Evolutionary conservation across 2,113 vertebrate species (phyloP), one percentile per base, ranked within the genome.

Genomic region (Pseudolaguvia tuberculata): DNA sequence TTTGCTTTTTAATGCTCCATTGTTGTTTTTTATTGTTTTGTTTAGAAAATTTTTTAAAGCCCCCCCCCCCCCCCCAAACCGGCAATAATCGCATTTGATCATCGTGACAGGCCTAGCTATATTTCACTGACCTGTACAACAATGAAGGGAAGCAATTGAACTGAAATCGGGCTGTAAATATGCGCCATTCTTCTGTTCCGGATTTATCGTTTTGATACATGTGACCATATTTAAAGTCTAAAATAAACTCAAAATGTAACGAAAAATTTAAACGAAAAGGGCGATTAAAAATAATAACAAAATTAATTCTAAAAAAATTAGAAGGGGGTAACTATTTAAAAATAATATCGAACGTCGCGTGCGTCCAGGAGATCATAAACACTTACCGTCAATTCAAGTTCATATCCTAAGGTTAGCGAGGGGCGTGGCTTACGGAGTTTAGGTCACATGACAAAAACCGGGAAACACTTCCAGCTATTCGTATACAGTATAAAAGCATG

Each of bases 331-430:
- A 6, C 20, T 21, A 3, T n/a, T 14, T 21, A 55, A 31, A 51
- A 35, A 8, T 15, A 13, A 35, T 12, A 13, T 18, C 5, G 17
- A 11, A 4, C 1, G 1, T 18, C 8, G 1, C 20, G 5, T 13
- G 42, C 8, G 13, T 23, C 13, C n/a, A 14, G 6, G 47, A 15
- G 15, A 18, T 27, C n/a, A 14, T 3, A 29, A 47, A 72, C 2
- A 72, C 70, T 59, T 21, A 72, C 70, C 70, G 42, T 72, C 42
- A 27, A 29, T 13, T 58, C 70, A 59, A 48, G 70, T 21, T 18
- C 53, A 27, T 15, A 57, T 20, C 55, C 29, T 42, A 48, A 59
- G 70, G 17, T 70, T 53, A 70, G 13, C n/a, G 12, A 21, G 18
- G 14, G 51, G 51, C n/a, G n/a, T 23, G 55, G 42, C 23, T 47